Evolutionary conservation across 2,888 invertebrate genomes (phyloP).

Genomic region (Copidosoma aretas): DNA sequence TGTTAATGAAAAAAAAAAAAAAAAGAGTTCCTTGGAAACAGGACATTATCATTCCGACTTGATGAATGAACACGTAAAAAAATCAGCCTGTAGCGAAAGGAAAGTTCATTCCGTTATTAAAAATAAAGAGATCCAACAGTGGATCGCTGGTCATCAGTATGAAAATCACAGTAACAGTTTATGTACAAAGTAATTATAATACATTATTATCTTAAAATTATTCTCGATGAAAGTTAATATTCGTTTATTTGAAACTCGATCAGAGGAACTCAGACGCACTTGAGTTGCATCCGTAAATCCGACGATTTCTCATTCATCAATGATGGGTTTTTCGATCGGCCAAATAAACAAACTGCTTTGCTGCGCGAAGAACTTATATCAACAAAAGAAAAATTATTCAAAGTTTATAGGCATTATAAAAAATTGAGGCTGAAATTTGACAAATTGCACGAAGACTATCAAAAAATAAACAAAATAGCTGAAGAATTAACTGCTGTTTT

Average conservation of each 20-base stretch:
- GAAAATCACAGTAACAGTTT: conserved; percentile 27
- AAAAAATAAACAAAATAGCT: conserved; percentile 65
- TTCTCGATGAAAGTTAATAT: not conserved
- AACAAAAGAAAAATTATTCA: conserved; percentile 51
- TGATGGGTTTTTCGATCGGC: conserved; percentile 20
- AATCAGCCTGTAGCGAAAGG: conserved; percentile 39
- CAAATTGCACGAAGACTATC: conserved; percentile 61
- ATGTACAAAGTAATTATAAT: conserved; percentile 40
- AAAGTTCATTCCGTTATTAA: conserved; percentile 49
- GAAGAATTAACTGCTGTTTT: conserved; percentile 68
- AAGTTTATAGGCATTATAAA: conserved; percentile 53
- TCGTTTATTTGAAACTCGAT: conserved; percentile 1
- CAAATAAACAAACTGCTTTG: conserved; percentile 23
- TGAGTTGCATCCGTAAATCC: conserved; percentile 41
- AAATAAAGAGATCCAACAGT: conserved; percentile 43
- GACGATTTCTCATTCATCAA: conserved; percentile 42
- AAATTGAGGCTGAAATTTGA: conserved; percentile 59
- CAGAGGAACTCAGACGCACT: conserved; percentile 52
- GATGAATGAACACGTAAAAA: not conserved
- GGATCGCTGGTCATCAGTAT: conserved; percentile 38
- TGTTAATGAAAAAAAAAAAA: not conserved
- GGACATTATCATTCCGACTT: not conserved
- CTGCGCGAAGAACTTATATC: conserved; percentile 50
- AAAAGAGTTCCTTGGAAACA: not conserved
- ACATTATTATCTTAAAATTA: not conserved